Evolutionary conservation across 1,140 invertebrate genomes (phyloP), one percentile per base, ranked within the genome.

Genomic region (Solenopsis fugax): DNA sequence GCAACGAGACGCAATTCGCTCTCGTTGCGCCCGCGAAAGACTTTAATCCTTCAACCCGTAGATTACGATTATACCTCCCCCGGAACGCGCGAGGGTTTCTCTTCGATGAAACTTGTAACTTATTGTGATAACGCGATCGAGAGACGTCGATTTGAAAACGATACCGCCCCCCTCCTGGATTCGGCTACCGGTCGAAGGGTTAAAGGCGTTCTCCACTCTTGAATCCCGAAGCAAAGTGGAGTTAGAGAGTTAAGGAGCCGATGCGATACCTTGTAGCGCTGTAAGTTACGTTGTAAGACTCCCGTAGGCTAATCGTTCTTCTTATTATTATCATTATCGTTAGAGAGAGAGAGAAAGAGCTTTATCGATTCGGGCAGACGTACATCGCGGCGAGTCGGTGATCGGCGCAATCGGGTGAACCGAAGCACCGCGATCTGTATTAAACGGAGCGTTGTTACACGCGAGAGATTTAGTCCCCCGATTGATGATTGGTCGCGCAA

Each of bases 401-500:
- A 75, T 80, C 76, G 56, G 48, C 73, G 21, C 50, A 29, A 81
- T 62, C 29, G 52, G n/a, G 50, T 45, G 34, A 29, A 81, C 54
- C 21, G 48, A 50, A 48, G 54, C 4, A 52, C 37, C 54, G 71
- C 75, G 67, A 69, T 88, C 56, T 73, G 62, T 56, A 54, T 54
- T 62, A 58, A 34, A 65, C 41, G 24, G 24, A 65, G 21, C 37
- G 29, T 65, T 78, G 5, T 73, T 12, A 48, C 10, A 65, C 12
- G 64, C 50, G 24, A 72, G 41, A 29, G 29, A n/a, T n/a, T 85
- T 85, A 90, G 76, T 81, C 80, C 65, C 71, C 75, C 80, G 60
- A 89, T 92, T 90, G 87, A 91, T 87, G 91, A 89, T 92, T 88
- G 75, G 80, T 94, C 93, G 93, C 93, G 92, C 94, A 95, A 95